phyloP scores from a whole-genome alignment of 1,140 invertebrate species.

The Lerema accius region DNA sequence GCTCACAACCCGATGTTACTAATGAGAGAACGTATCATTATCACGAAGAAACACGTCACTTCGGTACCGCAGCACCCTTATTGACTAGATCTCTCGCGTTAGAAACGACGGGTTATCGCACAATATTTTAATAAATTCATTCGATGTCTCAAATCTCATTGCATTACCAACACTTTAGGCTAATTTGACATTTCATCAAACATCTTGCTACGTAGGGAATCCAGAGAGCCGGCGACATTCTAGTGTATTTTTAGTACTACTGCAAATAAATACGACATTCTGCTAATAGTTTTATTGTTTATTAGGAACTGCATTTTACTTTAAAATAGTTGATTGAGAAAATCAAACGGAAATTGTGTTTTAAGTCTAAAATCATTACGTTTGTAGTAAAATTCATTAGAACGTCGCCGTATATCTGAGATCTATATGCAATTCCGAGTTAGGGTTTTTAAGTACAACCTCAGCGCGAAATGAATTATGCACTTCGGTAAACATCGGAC shows the following conservation, averaged over 20 bases:
- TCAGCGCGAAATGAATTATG: conserved; percentile 16
- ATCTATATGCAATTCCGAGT: conserved; percentile 62
- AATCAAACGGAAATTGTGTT: conserved; percentile 10
- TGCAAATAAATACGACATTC: conserved; percentile 60
- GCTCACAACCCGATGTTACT: conserved; percentile 62
- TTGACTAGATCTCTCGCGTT: conserved; percentile 56
- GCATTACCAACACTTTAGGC: conserved; percentile 42
- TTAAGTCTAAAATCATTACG: conserved; percentile 21
- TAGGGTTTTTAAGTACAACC: conserved; percentile 60
- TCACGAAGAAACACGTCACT: conserved; percentile 28
- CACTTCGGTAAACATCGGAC: too few species aligned
- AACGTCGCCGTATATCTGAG: conserved; percentile 46
- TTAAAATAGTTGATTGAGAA: conserved; percentile 46
- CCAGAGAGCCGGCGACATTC: conserved; percentile 42
- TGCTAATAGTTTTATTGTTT: conserved; percentile 63
- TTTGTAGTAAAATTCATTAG: conserved; percentile 45
- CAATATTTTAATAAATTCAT: conserved; percentile 41
- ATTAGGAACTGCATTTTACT: conserved; percentile 76
- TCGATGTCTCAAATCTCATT: conserved; percentile 66
- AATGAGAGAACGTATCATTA: conserved; percentile 60
- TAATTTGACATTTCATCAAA: conserved; percentile 32
- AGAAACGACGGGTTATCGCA: conserved; percentile 60
- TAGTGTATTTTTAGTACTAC: conserved; percentile 58
- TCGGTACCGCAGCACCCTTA: conserved; percentile 35
- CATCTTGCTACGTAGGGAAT: conserved; percentile 24